A percentile compares a stretch with the other conserved stretches of the same genome.
These are phyloP conservation scores for Sylvia atricapilla DNA, from an alignment of 2,113 vertebrate genomes.

Conservation along the genomic window DNA sequence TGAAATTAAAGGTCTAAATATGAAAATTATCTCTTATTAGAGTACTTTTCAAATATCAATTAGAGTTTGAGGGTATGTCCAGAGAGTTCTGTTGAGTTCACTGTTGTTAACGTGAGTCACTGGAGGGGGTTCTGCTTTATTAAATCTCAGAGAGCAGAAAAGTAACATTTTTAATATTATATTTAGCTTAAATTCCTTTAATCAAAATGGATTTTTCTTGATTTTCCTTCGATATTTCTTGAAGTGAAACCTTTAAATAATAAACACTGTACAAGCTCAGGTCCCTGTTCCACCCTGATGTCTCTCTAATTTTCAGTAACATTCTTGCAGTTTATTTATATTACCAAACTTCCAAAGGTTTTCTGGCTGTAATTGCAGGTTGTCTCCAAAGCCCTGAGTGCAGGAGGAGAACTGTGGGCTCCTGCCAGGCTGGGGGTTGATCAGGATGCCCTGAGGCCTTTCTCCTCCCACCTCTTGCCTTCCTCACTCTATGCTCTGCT, in stretches of 20 bases:
- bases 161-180: not conserved
- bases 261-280: not conserved
- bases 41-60: not conserved
- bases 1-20: not conserved
- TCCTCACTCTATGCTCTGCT: not conserved
- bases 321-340: not conserved
- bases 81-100: not conserved
- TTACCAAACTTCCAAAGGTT: not conserved
- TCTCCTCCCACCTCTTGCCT: not conserved
- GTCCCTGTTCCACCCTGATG: not conserved
- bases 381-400: not conserved
- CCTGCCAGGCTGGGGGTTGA: not conserved
- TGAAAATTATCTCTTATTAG: not conserved
- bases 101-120: not conserved
- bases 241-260: not conserved
- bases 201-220: not conserved
- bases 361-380: not conserved
- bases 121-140: not conserved
- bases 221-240: not conserved
- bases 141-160: not conserved
- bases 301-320: not conserved
- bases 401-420: not conserved
- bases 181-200: not conserved
- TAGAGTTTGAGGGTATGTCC: not conserved
- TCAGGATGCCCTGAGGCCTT: not conserved